phyloP scores from a whole-genome alignment of 2,113 vertebrate species.

The Serilophus lunatus region DNA sequence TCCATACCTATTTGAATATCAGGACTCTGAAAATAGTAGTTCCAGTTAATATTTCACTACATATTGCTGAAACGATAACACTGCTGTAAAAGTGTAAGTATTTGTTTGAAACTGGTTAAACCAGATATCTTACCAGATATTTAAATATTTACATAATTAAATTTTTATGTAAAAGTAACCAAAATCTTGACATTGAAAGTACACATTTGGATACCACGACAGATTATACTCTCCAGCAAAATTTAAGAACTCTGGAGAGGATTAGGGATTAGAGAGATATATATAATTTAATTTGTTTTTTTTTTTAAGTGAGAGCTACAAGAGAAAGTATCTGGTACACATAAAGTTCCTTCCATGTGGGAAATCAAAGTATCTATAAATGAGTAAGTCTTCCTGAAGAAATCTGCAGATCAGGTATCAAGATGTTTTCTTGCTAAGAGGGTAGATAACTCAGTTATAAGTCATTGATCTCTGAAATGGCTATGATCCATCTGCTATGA shows the following conservation, averaged over 20 bases:
- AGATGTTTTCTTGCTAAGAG: neutral
- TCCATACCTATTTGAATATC: neutral
- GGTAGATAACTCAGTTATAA: neutral
- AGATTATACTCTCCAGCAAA: neutral
- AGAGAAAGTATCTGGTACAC: neutral
- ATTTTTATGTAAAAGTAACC: neutral
- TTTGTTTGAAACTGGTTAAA: neutral
- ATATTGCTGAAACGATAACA: neutral
- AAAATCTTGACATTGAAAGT: neutral
- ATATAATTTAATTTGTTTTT: no score
- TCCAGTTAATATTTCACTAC: neutral
- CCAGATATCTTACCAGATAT: neutral
- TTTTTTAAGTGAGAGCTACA: neutral
- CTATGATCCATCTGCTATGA: neutral
- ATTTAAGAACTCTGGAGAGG: neutral
- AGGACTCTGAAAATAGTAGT: neutral
- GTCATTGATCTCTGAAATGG: neutral
- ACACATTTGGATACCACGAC: neutral
- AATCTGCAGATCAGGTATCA: neutral
- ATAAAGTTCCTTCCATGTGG: neutral
- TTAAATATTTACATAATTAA: neutral
- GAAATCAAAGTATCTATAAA: neutral
- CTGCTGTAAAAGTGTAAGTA: neutral
- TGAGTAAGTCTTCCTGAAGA: neutral
- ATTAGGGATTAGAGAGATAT: neutral